phyloP scores from a whole-genome alignment of 2,888 invertebrate genomes.

The Torymus tubicola region DNA sequence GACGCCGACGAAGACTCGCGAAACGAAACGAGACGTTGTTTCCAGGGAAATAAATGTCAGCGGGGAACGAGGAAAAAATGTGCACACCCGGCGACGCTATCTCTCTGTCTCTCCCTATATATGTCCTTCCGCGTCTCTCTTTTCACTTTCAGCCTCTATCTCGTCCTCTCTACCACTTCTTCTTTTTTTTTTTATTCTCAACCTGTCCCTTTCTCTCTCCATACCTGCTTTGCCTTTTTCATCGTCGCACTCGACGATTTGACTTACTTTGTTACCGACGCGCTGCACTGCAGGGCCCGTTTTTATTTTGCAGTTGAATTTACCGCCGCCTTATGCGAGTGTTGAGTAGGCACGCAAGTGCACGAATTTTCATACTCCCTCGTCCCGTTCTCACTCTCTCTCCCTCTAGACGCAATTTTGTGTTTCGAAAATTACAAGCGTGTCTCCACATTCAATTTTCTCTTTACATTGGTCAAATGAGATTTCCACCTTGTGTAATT shows the following conservation, averaged over 20 bases:
- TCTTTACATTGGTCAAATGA: no score
- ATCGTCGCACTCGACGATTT: conserved; percentile 21
- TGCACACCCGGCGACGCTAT: not conserved
- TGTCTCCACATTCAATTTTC: not conserved
- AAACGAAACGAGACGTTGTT: conserved; percentile 42
- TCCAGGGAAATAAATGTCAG: conserved; percentile 43
- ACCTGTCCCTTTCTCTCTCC: conserved; percentile 1
- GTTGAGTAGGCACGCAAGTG: not conserved
- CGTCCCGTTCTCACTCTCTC: not conserved
- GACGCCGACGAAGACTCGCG: not conserved
- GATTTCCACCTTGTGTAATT: no score
- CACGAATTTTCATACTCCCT: conserved; percentile 16
- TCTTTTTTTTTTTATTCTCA: not conserved
- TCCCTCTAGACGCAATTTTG: conserved; percentile 13
- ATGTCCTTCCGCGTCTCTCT: not conserved
- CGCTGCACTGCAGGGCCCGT: not conserved
- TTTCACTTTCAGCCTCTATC: conserved; percentile 10
- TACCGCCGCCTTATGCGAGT: not conserved
- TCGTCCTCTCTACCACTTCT: not conserved
- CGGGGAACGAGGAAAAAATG: conserved; percentile 20
- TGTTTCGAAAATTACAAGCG: conserved; percentile 3
- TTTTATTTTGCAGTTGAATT: conserved; percentile 8
- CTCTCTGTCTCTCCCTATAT: not conserved
- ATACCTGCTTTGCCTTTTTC: not conserved
- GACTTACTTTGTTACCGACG: conserved; percentile 24